Evolutionary conservation across 1,140 invertebrate species (phyloP), one percentile per base, ranked within the genome.

Genomic region (Drosophila sturtevanti): DNA sequence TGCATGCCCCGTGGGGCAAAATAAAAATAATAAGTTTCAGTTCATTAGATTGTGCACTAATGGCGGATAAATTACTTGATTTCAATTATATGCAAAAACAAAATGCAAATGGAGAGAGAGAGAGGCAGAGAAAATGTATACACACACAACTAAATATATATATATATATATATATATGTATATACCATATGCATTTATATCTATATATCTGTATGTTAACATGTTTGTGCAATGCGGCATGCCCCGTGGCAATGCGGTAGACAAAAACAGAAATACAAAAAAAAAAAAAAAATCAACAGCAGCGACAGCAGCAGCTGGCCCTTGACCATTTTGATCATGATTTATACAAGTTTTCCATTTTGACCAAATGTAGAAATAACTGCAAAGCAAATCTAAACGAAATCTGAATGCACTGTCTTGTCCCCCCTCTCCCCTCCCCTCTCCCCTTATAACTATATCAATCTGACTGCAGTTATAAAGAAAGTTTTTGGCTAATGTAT

Each of bases 1-100:
- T 56, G 37, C 60, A 44, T 70, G 60, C 18, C 62, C 38, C 9
- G 41, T 48, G 27, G 27, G 22, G 14, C 51, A 22, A 48, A 61
- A 22, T 18, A 58, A 44, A 52, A 27, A 48, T 11, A 21, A 9
- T 48, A 37, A 61, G 48, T 38, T 44, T 35, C 41, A 27, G 65
- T 74, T 68, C 65, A 65, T 41, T 75, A 66, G 75, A 79, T 67
- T 52, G 76, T 48, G 16, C 65, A 82, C 82, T 87, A 86, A 86
- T 82, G 80, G 79, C 63, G 79, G 75, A 66, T 87, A 86, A 86
- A 87, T 75, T 79, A 79, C 82, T 79, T 76, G 76, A 82, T 79
- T 82, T 87, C 80, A 87, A 86, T 87, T 76, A 48, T 48, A 48
- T 21, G 41, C 10, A 48, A 48, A 48, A 16, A 48, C 41, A 10